Conservation (phyloP, 64 coral and sea anemone species). For the Hydrozoanthus tunicans region DNA sequence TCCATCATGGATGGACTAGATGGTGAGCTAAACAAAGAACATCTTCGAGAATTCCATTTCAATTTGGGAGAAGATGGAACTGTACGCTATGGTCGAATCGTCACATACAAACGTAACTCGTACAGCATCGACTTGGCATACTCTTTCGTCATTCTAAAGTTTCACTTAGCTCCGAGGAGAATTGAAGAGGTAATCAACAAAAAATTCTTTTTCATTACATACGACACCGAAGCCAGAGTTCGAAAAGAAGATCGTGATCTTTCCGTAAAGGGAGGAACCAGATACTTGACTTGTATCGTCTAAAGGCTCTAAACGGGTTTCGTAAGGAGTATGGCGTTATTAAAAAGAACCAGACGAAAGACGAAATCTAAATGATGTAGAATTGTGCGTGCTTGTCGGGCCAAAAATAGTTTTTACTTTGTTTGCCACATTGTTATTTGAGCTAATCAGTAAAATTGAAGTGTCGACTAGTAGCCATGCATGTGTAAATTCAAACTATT, state of each 20-base stretch:
- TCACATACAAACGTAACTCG: constrained; percentile 26
- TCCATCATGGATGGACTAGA: constrained; percentile 12
- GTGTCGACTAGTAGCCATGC: too few relatives aligned
- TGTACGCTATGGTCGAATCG: constrained; percentile 14
- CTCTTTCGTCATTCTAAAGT: constrained; percentile 13
- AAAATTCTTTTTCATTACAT: constrained; percentile 33
- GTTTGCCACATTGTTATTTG: too few relatives aligned
- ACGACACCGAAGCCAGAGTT: constrained; percentile 3
- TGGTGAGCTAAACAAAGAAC: constrained; percentile 20
- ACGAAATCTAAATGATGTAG: too few relatives aligned
- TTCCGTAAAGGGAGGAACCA: constrained; percentile 21
- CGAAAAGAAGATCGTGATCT: constrained; percentile 39
- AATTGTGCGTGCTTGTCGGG: too few relatives aligned
- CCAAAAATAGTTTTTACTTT: too few relatives aligned
- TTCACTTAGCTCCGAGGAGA: constrained; percentile 20
- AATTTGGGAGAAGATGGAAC: background rate
- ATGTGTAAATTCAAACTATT: too few relatives aligned
- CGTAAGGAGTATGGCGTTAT: background rate
- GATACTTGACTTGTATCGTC: background rate
- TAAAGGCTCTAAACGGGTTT: constrained; percentile 26
- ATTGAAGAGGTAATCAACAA: constrained; percentile 21
- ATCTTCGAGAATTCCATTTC: constrained; percentile 51
- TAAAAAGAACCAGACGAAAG: too few relatives aligned
- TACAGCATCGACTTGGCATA: constrained; percentile 48
- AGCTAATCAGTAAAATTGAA: too few relatives aligned